Base-by-base conservation (phyloP, 1,140 invertebrate species). In the Neodiprion lecontei region DNA sequence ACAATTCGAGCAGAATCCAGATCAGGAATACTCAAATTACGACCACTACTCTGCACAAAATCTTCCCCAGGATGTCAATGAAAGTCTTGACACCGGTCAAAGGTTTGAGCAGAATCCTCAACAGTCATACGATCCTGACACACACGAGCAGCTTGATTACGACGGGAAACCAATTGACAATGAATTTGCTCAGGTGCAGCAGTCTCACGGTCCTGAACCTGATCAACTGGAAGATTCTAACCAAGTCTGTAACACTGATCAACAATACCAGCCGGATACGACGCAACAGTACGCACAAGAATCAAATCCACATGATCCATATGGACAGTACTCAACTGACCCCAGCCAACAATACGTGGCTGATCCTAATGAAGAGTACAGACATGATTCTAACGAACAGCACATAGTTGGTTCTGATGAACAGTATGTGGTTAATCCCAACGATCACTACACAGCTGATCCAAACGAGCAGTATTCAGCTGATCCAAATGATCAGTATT, bases 381-480 rank as follows among this genome's bases (percentile, higher is more conserved):
- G 53, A 61, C 11, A 17, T 50, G 66, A 79, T 61, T 12, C 21
- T 5, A 74, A 71, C 40, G 48, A 69, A 8, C 74, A 77, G 21
- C 79, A 82, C 10, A 75, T 69, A 67, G 67, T 74, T 17, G 75
- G 75, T 75, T 11, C 50, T 49, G 74, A 72, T 69, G 23, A 10
- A 12, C 70, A 61, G 7, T 61, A 61, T 9, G 53, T 9, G 4
- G 53, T 17, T 17, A 9, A 17, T 61, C 53, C n/a, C 11, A 61
- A 61, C n/a, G 53, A 61, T 5, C 53, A 9, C 11, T 61, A 61
- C n/a, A 17, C 53, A 61, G 8, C 53, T 61, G 11, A 61, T 61
- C 53, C 53, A 0, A 61, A 61, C n/a, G 11, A 61, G 9, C 53
- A 61, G n/a, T 9, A 7, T 61, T 14, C 9, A 61, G 11, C 53